Conservation (phyloP, 1,140 invertebrate genomes). For the Macrotrachela quadricornifera region DNA sequence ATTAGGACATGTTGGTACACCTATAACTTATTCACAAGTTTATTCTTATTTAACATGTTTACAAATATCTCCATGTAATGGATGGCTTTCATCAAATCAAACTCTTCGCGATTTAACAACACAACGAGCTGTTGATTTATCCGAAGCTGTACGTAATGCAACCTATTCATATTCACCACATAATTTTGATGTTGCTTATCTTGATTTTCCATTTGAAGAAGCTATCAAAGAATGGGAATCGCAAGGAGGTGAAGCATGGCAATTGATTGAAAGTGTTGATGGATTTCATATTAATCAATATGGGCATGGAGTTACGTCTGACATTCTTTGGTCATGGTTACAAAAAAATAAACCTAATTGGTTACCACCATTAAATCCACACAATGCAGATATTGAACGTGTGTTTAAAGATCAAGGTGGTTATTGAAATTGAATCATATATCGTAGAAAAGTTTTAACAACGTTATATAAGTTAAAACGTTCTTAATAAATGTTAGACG, state of each 20-base stretch:
- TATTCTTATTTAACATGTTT: slow-evolving; percentile 34
- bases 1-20: slow-evolving; percentile 25
- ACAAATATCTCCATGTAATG: slow-evolving; percentile 23
- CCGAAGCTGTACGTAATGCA: slow-evolving; percentile 23
- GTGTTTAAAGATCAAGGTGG: slow-evolving; percentile 21
- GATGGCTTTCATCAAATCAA: slow-evolving; percentile 36
- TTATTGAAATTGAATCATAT: no score
- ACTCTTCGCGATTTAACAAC: slow-evolving; percentile 2
- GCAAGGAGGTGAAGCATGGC: slow-evolving; percentile 21
- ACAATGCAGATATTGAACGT: slow-evolving; percentile 15
- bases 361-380: slow-evolving; percentile 22
- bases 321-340: slow-evolving; percentile 24
- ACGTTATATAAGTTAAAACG: no score
- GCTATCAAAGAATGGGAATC: slow-evolving; percentile 24
- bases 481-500: no score
- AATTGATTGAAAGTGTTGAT: slow-evolving; percentile 34
- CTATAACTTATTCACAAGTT: slow-evolving; percentile 30
- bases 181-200: slow-evolving; percentile 28
- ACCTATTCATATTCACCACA: slow-evolving; percentile 17
- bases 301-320: slow-evolving; percentile 18
- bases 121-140: slow-evolving; percentile 23
- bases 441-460: no score
- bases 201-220: slow-evolving; percentile 28
- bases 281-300: slow-evolving; percentile 32
- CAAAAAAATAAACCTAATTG: slow-evolving; percentile 15